Evolutionary conservation across 2,797 vertebrate species (phyloP), one percentile per base, ranked within the genome.

Genomic region (Pogonophryne albipinna): DNA sequence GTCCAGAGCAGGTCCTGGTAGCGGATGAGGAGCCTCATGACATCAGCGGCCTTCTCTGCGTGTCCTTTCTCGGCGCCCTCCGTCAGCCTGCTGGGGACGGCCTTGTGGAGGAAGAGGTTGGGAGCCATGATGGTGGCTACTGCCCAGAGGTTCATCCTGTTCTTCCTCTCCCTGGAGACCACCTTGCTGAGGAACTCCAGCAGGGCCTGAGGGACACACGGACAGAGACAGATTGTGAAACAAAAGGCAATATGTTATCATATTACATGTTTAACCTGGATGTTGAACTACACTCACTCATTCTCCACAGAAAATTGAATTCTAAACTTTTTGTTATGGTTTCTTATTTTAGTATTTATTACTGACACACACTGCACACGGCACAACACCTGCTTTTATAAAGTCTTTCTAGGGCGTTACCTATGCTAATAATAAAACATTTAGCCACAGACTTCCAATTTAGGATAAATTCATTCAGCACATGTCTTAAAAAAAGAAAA

Each of bases 51-150:
- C 14, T 95, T 95, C 89, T 97, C 97, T 0, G 94, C 96, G 63
- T 96, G 95, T 66, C 96, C 97, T 69, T 97, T 97, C 91, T 97
- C 97, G 16, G 95, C 87, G 5, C 95, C 96, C 47, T 96, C 96
- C 0, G 95, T 94, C 85, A 97, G 93, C 69, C 94, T 95, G 86
- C 91, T 95, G 23, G 95, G 93, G 27, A 95, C 87, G 7, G 96
- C 95, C 78, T 95, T 97, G 82, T 97, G 96, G 85, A 97, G 94
- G 91, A 98, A 97, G 66, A 98, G 96, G 91, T 97, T 98, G 6
- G 97, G 97, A 27, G 96, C 96, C 94, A 98, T 98, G 85, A 98
- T 97, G n/a, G 96, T 97, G 58, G 97, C 96, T 17, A 98, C 96
- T 0, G 96, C 97, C 97, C 97, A 97, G 70, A 99, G 94, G 69